Evolutionary conservation across 1,140 invertebrate species (phyloP), one percentile per base, ranked within the genome.

Genomic region (Drosophila mauritiana): DNA sequence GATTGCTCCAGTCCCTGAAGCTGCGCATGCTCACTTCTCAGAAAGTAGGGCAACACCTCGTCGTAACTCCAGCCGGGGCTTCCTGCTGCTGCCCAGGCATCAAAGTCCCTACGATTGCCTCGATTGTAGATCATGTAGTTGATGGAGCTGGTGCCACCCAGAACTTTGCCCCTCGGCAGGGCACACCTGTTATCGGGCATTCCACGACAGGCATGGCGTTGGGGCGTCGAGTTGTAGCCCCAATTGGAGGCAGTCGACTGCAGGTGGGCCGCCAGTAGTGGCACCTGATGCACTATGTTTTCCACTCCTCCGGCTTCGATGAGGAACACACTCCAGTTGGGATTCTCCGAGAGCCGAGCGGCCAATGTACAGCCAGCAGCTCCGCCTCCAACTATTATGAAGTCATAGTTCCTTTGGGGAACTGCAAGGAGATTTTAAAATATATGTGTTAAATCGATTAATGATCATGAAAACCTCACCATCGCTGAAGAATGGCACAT

Each of bases 111-210:
- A 3, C 93, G 93, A 92, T 97, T 95, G 0, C 97, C 97, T 39
- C 97, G 93, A 1, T 97, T 95, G 90, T 98, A 98, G n/a, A 97
- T 95, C 96, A 98, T 97, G 53, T 95, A 97, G 90, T 98, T 98
- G 20, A 98, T 94, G 3, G 96, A 94, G 20, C 95, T 96, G 1
- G 95, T 94, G 1, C 97, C 97, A 1, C 97, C 97, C 2, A 96
- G 80, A 0, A 93, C 94, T 80, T 93, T 95, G 2, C 95, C 95
- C 52, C 94, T 91, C 0, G 95, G 94, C 93, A 94, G 94, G 36
- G 92, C 93, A 73, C 95, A 95, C 36, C 92, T 88, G 22, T 93
- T 89, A 17, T 93, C 92, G 20, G 85, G 73, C 93, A 95, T 94
- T 39, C 86, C 93, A 25, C 91, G 82, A 77, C 95, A 96, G 27